Evolutionary conservation across 1,140 invertebrate genomes (phyloP), one percentile per base, ranked within the genome.

Genomic region (Amphibalanus amphitrite): DNA sequence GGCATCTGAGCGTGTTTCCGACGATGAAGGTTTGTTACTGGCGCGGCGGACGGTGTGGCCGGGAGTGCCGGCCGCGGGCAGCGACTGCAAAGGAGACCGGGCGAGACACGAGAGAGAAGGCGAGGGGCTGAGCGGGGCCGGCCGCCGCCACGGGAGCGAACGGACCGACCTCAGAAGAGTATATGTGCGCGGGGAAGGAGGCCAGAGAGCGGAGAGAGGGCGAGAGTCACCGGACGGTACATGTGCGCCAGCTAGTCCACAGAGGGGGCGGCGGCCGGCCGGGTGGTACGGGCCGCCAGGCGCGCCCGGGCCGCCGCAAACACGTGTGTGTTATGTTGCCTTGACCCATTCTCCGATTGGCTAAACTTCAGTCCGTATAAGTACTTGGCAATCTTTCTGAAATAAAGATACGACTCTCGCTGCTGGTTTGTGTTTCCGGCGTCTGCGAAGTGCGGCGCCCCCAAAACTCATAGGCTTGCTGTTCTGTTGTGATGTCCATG

Each of bases 291-390:
- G 20, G 47, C 47, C 47, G 47, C 13, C 10, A 17, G 13, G 47
- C 33, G 33, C 33, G 33, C 33, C 4, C 4, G 33, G 15, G 33
- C 4, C 33, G 33, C 33, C 33, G 33, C 33, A 4, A 15, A 38
- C 33, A 38, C 33, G 13, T 59, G 47, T 59, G 47, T 59, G 47
- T 59, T 59, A 59, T 59, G 47, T 59, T 59, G 47, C 47, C 47
- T 59, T 59, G 47, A 59, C 47, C 47, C 47, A 59, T 59, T 59
- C 47, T 59, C 47, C 47, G 47, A 59, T 59, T 59, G 47, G 47
- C 20, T 59, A 20, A 59, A 59, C 47, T 59, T 59, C 47, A 59
- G 20, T 59, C 47, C 47, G 47, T 20, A n/a, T n/a, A 59, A 59
- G 47, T 59, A 59, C 47, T 38, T 59, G 47, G 47, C 47, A 59